Base-by-base conservation (phyloP, 2,113 vertebrate genomes). In the Pelmatolapia mariae region DNA sequence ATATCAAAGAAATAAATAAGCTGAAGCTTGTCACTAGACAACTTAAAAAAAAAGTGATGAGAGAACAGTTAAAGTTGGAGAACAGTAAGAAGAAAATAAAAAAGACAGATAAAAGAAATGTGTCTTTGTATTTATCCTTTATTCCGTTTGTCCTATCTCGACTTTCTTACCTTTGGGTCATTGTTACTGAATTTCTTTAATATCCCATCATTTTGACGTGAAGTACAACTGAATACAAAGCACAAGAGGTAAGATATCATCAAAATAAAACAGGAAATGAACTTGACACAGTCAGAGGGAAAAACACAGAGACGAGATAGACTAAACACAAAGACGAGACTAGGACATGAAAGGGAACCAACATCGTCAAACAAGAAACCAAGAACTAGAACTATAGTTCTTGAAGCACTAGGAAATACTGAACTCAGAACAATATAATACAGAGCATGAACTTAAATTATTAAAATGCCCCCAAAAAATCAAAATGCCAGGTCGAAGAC, bases 1-100 rank as follows among this genome's bases (percentile, higher is more conserved):
- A 47, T 83, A 91, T 87, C 50, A 87, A 86, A 86, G 43, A 82
- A 84, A 85, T 89, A 92, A 92, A 93, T 89, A 91, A 86, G 73
- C 3, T 10, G 16, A 43, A 66, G 80, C 36, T 83, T 59, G 24
- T 90, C 57, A 71, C 54, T 79, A 56, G 22, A 76, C 71, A 54
- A 71, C 53, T 80, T 71, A 81, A 56, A 29, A 80, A 83, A 80
- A 83, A 71, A 86, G 56, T 87, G 82, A 88, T 83, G 43, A 18
- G 45, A 71, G 71, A 85, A 81, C 54, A 82, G 81, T 47, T 26
- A 82, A 92, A 71, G 83, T 89, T 76, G 66, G 85, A 52, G 45
- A 26, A 82, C 63, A 85, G 6, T n/a, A 61, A 76, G 40, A 29
- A 12, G n/a, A 24, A 19, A 45, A 71, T 43, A 63, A 81, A 53